A percentile compares a stretch with the other conserved stretches of the same genome.
Conservation (phyloP, 2,797 vertebrate species). For the Dermochelys coriacea region DNA sequence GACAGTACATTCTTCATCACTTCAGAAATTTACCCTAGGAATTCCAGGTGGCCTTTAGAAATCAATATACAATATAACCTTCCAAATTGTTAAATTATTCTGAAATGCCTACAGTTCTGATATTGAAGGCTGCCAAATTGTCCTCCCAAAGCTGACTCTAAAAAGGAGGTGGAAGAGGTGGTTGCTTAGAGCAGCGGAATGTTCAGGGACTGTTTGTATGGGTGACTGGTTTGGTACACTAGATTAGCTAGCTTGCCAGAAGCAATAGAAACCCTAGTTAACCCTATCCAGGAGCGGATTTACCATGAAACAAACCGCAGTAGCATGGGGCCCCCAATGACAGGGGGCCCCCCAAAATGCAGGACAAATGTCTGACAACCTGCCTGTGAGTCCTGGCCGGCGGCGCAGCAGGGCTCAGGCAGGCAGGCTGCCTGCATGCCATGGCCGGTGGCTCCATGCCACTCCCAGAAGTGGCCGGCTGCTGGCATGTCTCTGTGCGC, state of each 20-base stretch:
- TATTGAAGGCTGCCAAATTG: background rate
- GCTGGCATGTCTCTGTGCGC: too few relatives aligned
- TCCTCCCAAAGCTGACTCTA: background rate
- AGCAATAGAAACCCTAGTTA: background rate
- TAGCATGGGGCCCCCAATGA: too few relatives aligned
- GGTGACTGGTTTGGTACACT: background rate
- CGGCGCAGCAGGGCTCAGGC: too few relatives aligned
- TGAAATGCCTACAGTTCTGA: background rate
- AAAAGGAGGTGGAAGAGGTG: background rate
- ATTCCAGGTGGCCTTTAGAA: background rate
- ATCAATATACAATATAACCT: background rate
- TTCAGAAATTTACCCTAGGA: background rate
- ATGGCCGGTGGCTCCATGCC: too few relatives aligned
- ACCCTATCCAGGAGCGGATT: too few relatives aligned
- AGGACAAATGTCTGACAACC: too few relatives aligned
- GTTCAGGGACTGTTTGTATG: background rate
- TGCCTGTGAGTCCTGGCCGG: too few relatives aligned
- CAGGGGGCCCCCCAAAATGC: too few relatives aligned
- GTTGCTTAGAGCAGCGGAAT: background rate
- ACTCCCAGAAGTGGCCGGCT: too few relatives aligned
- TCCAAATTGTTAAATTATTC: background rate
- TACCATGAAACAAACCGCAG: too few relatives aligned
- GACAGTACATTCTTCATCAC: background rate
- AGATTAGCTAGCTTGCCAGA: background rate
- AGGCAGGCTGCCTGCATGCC: too few relatives aligned